These are phyloP conservation scores for Petrocephalus microphthalmus DNA, from an alignment of 2,113 vertebrate genomes.

Conservation along the genomic window DNA sequence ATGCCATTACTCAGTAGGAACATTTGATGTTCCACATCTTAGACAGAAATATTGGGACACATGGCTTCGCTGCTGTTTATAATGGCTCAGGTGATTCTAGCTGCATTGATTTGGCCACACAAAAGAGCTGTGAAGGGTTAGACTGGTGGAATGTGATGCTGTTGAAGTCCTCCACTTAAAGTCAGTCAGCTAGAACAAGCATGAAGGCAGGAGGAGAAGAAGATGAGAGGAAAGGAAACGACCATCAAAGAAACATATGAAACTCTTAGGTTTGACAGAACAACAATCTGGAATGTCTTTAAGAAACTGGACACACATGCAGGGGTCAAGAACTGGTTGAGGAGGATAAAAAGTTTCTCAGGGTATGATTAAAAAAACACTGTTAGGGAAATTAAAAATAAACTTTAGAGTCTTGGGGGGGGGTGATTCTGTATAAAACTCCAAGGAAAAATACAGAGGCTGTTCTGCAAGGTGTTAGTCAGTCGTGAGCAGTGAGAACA, in stretches of 20 bases:
- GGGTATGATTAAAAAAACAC: not conserved
- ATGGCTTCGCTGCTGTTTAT: not conserved
- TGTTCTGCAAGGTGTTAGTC: not conserved
- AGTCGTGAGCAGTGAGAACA: not conserved
- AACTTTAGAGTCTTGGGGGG: not conserved
- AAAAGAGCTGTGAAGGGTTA: not conserved
- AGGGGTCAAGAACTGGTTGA: not conserved
- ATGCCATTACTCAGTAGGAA: not conserved
- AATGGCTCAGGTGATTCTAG: not conserved
- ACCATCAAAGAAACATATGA: not conserved
- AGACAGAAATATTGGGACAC: not conserved
- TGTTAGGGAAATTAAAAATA: conserved; percentile 1
- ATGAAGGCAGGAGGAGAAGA: not conserved
- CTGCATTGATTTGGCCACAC: not conserved
- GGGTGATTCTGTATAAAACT: not conserved
- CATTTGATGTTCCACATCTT: not conserved
- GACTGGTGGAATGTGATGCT: not conserved
- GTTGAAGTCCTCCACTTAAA: not conserved
- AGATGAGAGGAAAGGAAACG: not conserved
- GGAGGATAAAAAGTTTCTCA: not conserved
- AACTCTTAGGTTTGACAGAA: not conserved
- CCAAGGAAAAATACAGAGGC: not conserved
- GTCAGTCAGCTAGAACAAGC: not conserved
- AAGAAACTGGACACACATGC: not conserved
- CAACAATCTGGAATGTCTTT: not conserved